These are phyloP conservation scores for Falco peregrinus DNA, from an alignment of 2,797 vertebrate genomes.

Conservation along the genomic window DNA sequence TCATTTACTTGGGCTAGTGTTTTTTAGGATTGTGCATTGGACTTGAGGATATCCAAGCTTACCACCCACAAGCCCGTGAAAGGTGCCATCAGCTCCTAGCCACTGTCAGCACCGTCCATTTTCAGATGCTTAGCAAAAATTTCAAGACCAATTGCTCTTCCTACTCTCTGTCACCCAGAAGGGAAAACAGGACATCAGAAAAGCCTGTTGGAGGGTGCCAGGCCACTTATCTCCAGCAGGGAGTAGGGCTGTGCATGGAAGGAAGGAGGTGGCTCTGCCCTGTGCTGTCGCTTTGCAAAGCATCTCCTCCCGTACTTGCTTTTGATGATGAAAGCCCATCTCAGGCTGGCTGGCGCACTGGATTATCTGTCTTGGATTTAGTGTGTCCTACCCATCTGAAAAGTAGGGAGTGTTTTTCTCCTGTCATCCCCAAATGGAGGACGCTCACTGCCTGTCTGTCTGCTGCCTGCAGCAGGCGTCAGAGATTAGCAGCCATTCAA, in stretches of 20 bases:
- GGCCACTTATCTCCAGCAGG: background rate
- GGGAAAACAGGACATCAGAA: background rate
- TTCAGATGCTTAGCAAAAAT: background rate
- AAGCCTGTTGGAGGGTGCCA: background rate
- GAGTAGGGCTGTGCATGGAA: background rate
- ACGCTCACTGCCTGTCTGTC: background rate
- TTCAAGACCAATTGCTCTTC: background rate
- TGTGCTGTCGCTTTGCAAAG: background rate
- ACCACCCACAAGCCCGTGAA: background rate
- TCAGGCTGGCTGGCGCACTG: slow-evolving; percentile 12
- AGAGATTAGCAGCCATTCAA: slow-evolving; percentile 37
- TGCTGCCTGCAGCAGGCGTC: slow-evolving; percentile 44
- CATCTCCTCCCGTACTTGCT: background rate
- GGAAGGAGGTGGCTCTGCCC: background rate
- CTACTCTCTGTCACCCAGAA: background rate
- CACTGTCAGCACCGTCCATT: background rate
- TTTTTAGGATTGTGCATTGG: background rate
- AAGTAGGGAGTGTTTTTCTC: slow-evolving; percentile 11
- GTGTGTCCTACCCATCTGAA: slow-evolving; percentile 1
- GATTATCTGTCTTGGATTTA: slow-evolving; percentile 32
- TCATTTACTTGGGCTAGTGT: background rate
- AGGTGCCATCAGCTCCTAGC: background rate
- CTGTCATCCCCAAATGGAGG: background rate
- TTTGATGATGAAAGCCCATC: background rate
- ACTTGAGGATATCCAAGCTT: background rate